Base-by-base conservation (phyloP, 2,113 vertebrate genomes). In the Eulemur rufifrons region DNA sequence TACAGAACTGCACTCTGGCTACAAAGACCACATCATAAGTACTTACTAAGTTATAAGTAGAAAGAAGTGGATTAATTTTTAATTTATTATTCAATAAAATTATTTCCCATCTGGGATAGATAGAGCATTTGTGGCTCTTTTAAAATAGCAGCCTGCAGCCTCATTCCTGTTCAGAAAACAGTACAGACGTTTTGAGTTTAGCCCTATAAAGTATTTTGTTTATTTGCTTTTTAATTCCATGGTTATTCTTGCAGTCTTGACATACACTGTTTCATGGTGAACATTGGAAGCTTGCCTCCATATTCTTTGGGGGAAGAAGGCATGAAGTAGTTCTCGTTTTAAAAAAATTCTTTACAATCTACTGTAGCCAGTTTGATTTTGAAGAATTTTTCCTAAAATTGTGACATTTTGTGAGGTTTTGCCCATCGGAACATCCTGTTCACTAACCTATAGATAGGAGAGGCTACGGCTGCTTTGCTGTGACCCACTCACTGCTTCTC, bases 71-170 rank as follows among this genome's bases (percentile, higher is more conserved):
- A 94, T 97, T 97, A 95, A 94, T 97, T 98, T 98, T 94, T 86
- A 96, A 97, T 96, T 97, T 98, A 96, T 97, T 97, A 96, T 86
- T 97, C 89, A 97, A 93, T 97, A 97, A 97, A 97, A 97, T 95
- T 96, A 97, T 97, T 97, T 93, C 96, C 93, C 95, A 96, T 81
- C 96, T 96, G 97, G 83, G 96, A 96, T 95, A 94, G 96, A 97
- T 93, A 95, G 78, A 89, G 77, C 96, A 93, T 93, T 93, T 96
- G 91, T 97, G 97, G 94, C 77, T 96, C 54, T 69, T 97, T 97
- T 93, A 91, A 97, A 97, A 97, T 94, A 89, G 74, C 83, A 97
- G 92, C 45, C 86, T 94, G 54, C 27, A 92, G 78, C 73, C 93
- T 96, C 59, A 37, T 94, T 97, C 96, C 93, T 97, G 20, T 94